Evolutionary conservation across 2,888 invertebrate species (phyloP).

Genomic region (Heterodera filipjevi): DNA sequence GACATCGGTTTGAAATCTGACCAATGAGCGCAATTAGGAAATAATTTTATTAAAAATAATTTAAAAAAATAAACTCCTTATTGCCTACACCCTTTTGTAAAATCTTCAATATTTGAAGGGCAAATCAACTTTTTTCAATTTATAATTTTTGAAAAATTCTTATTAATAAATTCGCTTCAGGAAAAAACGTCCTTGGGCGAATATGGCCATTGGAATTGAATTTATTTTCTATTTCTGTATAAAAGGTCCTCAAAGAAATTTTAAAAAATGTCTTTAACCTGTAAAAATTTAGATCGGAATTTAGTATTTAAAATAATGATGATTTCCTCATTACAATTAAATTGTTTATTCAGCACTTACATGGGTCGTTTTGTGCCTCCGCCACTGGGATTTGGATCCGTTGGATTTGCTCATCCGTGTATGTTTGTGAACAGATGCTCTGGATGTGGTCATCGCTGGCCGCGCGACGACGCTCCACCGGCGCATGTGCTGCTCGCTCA

Average conservation of each 20-base stretch:
- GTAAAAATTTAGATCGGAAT: too few species aligned
- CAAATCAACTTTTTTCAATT: too few species aligned
- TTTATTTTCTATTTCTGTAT: too few species aligned
- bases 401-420: constrained; percentile 47
- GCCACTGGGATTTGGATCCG: constrained; percentile 61
- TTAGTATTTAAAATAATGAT: not conserved
- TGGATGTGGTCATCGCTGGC: constrained; percentile 59
- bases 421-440: constrained; percentile 25
- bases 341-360: constrained; percentile 38
- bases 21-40: not conserved
- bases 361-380: constrained; percentile 60
- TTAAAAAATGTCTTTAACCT: too few species aligned
- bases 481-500: constrained; percentile 15
- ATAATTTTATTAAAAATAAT: not conserved
- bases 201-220: too few species aligned
- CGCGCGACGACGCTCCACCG: constrained; percentile 37
- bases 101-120: too few species aligned
- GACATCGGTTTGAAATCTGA: constrained; percentile 61
- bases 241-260: too few species aligned
- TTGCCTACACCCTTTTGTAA: too few species aligned
- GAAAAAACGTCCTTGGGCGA: too few species aligned
- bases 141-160: too few species aligned
- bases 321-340: not conserved
- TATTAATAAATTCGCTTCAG: too few species aligned
- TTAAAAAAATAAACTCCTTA: too few species aligned